Conservation (phyloP, 2,797 vertebrate species). For the Darevskia nairensis region DNA sequence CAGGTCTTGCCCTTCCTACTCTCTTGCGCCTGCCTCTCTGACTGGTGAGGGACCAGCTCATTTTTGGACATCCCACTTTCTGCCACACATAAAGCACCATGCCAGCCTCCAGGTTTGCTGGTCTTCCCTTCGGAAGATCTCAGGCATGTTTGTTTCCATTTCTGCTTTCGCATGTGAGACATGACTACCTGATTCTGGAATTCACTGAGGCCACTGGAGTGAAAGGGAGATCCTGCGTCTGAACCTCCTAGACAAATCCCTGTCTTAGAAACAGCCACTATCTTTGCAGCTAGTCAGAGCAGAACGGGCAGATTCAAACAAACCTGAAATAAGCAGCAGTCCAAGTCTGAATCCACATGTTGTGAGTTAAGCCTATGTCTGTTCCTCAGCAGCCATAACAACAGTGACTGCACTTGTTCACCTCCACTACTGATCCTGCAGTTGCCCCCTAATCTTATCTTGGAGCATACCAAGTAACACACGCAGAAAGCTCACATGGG, state of each 20-base stretch:
- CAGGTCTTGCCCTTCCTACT: background rate
- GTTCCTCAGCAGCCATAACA: background rate
- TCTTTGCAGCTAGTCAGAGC: background rate
- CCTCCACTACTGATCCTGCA: background rate
- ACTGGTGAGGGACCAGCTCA: background rate
- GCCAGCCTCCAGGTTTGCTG: slow-evolving; percentile 53
- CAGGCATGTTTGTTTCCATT: slow-evolving; percentile 55
- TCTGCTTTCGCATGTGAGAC: slow-evolving; percentile 61
- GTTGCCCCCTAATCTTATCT: background rate
- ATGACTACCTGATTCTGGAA: slow-evolving; percentile 32
- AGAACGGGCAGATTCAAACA: slow-evolving; percentile 26
- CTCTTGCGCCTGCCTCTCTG: background rate
- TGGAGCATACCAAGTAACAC: background rate
- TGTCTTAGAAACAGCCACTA: background rate
- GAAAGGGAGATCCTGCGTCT: background rate
- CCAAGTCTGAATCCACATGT: background rate
- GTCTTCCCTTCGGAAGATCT: slow-evolving; percentile 54
- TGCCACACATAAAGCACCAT: slow-evolving; percentile 29
- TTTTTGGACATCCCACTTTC: background rate
- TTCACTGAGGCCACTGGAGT: background rate
- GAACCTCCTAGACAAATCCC: slow-evolving; percentile 1
- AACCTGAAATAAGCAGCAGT: background rate
- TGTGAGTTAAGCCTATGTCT: background rate
- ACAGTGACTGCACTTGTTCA: background rate
- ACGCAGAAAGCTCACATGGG: background rate